phyloP scores from a whole-genome alignment of 1,140 invertebrate species.

The Zaprionus vittiger region DNA sequence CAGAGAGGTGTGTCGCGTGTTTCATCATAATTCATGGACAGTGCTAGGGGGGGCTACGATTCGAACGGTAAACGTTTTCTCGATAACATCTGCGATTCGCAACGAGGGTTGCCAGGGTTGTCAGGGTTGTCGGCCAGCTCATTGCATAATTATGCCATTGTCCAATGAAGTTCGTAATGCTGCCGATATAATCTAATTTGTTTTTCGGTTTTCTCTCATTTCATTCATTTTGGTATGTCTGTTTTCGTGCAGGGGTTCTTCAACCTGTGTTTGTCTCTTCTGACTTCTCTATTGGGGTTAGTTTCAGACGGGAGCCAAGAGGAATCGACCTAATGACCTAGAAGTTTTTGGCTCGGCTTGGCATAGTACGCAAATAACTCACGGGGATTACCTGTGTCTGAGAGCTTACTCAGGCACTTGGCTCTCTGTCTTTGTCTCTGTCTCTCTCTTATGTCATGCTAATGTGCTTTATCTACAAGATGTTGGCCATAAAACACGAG shows the following conservation, averaged over 20 bases:
- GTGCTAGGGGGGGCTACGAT: neutral
- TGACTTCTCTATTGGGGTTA: constrained; percentile 28
- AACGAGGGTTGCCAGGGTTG: constrained; percentile 10
- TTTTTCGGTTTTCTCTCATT: constrained; percentile 14
- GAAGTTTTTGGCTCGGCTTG: constrained; percentile 33
- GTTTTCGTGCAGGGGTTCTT: constrained; percentile 2
- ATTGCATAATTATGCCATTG: constrained; percentile 81
- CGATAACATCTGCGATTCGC: constrained; percentile 77
- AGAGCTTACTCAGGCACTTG: no score
- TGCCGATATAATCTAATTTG: constrained; percentile 78
- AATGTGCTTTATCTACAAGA: constrained; percentile 35
- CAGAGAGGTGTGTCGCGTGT: constrained; percentile 69
- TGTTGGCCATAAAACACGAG: constrained; percentile 57
- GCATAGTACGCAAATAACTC: constrained; percentile 5
- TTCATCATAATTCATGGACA: constrained; percentile 56
- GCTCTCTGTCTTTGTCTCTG: neutral
- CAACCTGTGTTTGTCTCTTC: constrained; percentile 22
- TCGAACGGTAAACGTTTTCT: constrained; percentile 73
- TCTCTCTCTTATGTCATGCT: constrained; percentile 5
- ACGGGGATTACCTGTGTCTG: constrained; percentile 4
- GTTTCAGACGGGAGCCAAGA: constrained; percentile 13
- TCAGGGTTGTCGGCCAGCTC: constrained; percentile 58
- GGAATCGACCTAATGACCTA: constrained; percentile 66
- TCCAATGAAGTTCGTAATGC: constrained; percentile 74
- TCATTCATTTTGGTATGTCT: neutral